Percentiles rank a stretch among this genome's conserved stretches.
phyloP scores from a whole-genome alignment of 2,113 vertebrate genomes.

The Clupea harengus region DNA sequence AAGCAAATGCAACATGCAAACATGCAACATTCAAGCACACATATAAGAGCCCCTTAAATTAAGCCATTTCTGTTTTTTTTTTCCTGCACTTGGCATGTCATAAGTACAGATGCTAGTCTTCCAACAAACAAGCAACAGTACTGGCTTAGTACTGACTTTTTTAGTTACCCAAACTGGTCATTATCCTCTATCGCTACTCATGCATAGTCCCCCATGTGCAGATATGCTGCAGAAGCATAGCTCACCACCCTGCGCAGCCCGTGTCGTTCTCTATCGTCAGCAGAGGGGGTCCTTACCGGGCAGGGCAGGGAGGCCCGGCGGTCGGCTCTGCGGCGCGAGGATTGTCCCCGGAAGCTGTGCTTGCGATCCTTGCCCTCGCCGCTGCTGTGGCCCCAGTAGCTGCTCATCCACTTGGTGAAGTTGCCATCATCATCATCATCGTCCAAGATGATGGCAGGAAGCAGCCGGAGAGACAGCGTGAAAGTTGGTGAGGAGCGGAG shows the following conservation, averaged over 20 bases:
- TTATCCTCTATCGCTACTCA: not conserved
- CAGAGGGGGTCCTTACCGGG: slow-evolving; percentile 74
- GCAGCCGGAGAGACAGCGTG: slow-evolving; percentile 70
- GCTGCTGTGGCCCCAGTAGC: slow-evolving; percentile 89
- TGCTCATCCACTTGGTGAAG: slow-evolving; percentile 99
- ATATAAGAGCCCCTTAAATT: not conserved
- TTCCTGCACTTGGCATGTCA: not conserved
- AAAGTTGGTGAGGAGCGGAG: slow-evolving; percentile 25
- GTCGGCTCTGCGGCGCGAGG: slow-evolving; percentile 53
- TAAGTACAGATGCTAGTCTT: not conserved
- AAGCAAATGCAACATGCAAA: not conserved
- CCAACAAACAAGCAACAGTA: not conserved
- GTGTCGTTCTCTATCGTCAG: not conserved
- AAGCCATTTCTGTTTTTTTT: not conserved
- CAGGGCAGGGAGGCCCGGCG: slow-evolving; percentile 85
- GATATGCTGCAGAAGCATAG: not conserved
- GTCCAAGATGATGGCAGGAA: slow-evolving; percentile 77
- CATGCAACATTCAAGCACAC: not conserved
- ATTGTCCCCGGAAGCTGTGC: slow-evolving; percentile 66
- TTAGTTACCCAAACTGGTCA: not conserved
- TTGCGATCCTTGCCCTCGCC: slow-evolving; percentile 69
- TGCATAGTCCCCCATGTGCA: not conserved
- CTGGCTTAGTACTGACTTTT: not conserved
- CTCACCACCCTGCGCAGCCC: not conserved
- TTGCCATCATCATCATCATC: slow-evolving; percentile 90